Evolutionary conservation across 1,140 invertebrate genomes (phyloP).

Genomic region (Drosophila paulistorum): DNA sequence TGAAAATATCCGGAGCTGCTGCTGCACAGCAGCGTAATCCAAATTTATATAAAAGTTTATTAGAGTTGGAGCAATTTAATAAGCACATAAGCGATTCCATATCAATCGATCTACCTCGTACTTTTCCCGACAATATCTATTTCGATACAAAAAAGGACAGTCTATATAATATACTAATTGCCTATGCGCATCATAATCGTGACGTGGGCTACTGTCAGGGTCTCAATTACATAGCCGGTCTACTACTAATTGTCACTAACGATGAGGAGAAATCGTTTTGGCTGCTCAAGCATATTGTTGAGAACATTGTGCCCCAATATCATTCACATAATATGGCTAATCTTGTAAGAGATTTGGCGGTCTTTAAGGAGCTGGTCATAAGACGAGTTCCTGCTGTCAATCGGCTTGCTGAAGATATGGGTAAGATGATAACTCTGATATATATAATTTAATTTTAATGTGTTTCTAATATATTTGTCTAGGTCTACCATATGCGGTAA

Average conservation of each 20-base stretch:
- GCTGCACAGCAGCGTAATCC: slow-evolving; percentile 87
- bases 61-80: slow-evolving; percentile 86
- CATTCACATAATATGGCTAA: slow-evolving; percentile 95
- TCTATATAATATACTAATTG: slow-evolving; percentile 92
- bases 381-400: slow-evolving; percentile 91
- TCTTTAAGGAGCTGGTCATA: slow-evolving; percentile 92
- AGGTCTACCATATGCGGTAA: slow-evolving; percentile 92
- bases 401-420: slow-evolving; percentile 89
- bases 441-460: not conserved
- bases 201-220: slow-evolving; percentile 97
- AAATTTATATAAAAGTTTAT: slow-evolving; percentile 88
- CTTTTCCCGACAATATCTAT: slow-evolving; percentile 97
- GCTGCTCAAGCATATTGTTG: slow-evolving; percentile 94
- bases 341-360: slow-evolving; percentile 93
- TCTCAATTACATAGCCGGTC: slow-evolving; percentile 94
- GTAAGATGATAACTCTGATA: slow-evolving; percentile 64
- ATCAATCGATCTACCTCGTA: slow-evolving; percentile 92
- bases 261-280: slow-evolving; percentile 96
- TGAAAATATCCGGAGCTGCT: slow-evolving; percentile 91
- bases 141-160: slow-evolving; percentile 91
- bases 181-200: slow-evolving; percentile 94
- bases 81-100: slow-evolving; percentile 88
- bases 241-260: slow-evolving; percentile 92
- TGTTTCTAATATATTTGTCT: not conserved
- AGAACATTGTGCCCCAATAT: slow-evolving; percentile 93